Evolutionary conservation across 1,140 invertebrate genomes (phyloP), one percentile per base, ranked within the genome.

Genomic region (Diabrotica virgifera): DNA sequence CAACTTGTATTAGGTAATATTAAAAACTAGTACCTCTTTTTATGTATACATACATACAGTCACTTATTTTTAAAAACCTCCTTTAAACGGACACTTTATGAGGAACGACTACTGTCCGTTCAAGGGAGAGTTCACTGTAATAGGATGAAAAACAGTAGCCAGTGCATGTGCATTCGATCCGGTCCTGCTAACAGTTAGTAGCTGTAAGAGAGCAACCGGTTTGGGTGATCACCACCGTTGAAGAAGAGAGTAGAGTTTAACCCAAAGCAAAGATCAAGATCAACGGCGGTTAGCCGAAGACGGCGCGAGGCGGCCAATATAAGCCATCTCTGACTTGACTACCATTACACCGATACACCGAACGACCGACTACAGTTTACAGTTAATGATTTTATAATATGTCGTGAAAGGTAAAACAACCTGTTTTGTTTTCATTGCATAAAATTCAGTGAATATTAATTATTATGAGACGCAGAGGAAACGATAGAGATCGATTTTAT

Each of bases 361-460:
- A 11, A 12, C 53, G 13, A 55, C 35, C 12, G 35, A 55, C 24
- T 24, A 5, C 10, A 35, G 13, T 55, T 55, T 55, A 55, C 53
- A 55, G 53, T 55, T 55, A 55, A 10, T 11, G 53, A 55, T 55
- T 55, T 55, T 55, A 55, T 55, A 55, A 55, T 14, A 55, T 55
- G 53, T 55, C 53, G 53, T 55, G 53, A 55, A 24, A 14, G 53
- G 35, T 24, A 55, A 14, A 55, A 55, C 53, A 55, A 55, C 53
- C 53, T 55, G 53, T 55, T 55, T 35, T 35, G 24, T 35, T 55
- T 55, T 10, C 53, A 55, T 24, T 55, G 35, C 53, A 55, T 35
- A 55, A 55, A 55, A n/a, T 46, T 46, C 8, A 46, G 40, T 46
- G 40, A 46, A 46, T 46, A 46, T 10, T 46, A 46, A 46, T 46